Evolutionary conservation across 2,888 invertebrate genomes (phyloP), one percentile per base, ranked within the genome.

Genomic region (Drosophila kuntzei): DNA sequence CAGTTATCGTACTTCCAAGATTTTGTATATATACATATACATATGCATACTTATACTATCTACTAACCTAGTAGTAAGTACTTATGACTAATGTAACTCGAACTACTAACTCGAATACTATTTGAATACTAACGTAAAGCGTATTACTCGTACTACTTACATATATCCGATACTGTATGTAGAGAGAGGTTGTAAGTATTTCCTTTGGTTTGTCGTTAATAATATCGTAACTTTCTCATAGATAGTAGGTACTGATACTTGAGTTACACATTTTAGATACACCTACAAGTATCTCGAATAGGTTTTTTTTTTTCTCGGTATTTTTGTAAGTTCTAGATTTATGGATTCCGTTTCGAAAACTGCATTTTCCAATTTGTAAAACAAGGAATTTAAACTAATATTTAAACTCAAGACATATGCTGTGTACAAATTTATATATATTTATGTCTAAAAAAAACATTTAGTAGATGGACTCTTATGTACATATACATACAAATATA

Each of bases 1-100:
- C 82, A 88, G 82, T 88, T 88, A 84, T 83, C 84, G 87, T 86
- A 83, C 82, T 83, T 83, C 82, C 82, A 83, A 51, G 61, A 66
- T 77, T 73, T 87, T 87, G 88, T 64, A 63, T 41, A 61, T 43
- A 59, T 49, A 53, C 51, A 61, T 43, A 59, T 49, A 53, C 51
- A 62, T 57, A 75, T 51, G 47, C 50, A 85, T 66, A 80, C 67
- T 16, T 39, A 65, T 62, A 76, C 46, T 55, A 66, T 43, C 25
- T 54, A 77, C 57, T 75, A 81, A 75, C 16, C 54, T 76, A 62
- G 60, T 32, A 18, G 39, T 81, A 79, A 84, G 75, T 74, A 68
- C 63, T 47, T 63, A 78, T 54, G 79, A 82, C 64, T 83, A 78
- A 53, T 74, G 74, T 74, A 64, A 78, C 53, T 63, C 77, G 61